Percentiles rank a stretch among this genome's conserved stretches.
phyloP scores from a whole-genome alignment of 2,797 vertebrate species.

The Semaprochilodus insignis region DNA sequence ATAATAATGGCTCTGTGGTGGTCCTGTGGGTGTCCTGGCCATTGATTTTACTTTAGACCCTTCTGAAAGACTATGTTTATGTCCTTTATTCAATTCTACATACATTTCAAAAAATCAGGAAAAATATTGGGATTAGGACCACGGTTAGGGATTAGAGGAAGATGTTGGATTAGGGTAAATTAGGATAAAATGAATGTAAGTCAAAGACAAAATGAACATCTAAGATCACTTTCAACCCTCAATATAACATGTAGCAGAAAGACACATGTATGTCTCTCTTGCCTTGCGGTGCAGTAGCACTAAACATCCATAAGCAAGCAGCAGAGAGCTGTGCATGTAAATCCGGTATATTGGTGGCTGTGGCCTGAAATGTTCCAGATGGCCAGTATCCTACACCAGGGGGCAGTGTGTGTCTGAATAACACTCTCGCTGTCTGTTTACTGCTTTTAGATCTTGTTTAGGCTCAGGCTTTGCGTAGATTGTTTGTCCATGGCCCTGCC shows the following conservation, averaged over 20 bases:
- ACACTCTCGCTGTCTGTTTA: not conserved
- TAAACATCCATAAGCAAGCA: conserved; percentile 28
- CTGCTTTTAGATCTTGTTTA: not conserved
- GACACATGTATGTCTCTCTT: not conserved
- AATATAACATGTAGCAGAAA: not conserved
- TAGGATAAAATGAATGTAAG: no score
- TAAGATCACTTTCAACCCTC: no score
- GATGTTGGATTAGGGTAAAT: no score
- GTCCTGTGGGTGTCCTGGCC: no score
- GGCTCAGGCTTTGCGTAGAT: not conserved
- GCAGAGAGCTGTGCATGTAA: conserved; percentile 34
- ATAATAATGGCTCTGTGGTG: no score
- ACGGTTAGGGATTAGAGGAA: no score
- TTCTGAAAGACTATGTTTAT: no score
- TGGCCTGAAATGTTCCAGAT: not conserved
- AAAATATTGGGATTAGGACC: no score
- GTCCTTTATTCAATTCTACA: no score
- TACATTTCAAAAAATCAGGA: no score
- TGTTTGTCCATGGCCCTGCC: conserved; percentile 18
- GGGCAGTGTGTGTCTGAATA: conserved; percentile 38
- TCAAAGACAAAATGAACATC: no score
- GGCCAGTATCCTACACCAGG: conserved; percentile 35
- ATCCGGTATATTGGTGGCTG: not conserved
- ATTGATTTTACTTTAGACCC: no score
- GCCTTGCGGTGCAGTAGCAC: conserved; percentile 17